A percentile compares a stretch with the other conserved stretches of the same genome.
Evolutionary conservation across 1,140 invertebrate genomes (phyloP).

Genomic region (Cataglyphis hispanica): DNA sequence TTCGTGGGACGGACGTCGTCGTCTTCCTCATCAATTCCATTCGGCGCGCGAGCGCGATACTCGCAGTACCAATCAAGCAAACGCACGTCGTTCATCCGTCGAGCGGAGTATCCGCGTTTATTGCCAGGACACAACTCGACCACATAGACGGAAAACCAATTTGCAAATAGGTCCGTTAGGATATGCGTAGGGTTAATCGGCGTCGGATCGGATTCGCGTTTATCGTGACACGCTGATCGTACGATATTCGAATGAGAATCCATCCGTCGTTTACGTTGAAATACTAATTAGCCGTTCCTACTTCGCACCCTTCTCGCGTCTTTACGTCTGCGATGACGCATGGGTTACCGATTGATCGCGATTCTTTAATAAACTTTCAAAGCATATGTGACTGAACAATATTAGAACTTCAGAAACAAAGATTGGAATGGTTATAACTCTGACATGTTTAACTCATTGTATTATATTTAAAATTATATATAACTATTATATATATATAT

Average conservation of each 20-base stretch:
- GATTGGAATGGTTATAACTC: neutral
- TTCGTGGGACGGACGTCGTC: slow-evolving; percentile 38
- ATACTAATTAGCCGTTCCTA: slow-evolving; percentile 70
- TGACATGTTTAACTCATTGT: neutral
- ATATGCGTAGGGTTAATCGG: slow-evolving; percentile 58
- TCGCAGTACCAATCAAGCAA: slow-evolving; percentile 73
- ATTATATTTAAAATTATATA: neutral
- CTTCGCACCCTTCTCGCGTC: neutral
- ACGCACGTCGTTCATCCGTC: slow-evolving; percentile 68
- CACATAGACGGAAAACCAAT: slow-evolving; percentile 75
- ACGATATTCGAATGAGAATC: slow-evolving; percentile 60
- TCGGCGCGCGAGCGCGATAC: slow-evolving; percentile 30
- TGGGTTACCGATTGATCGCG: slow-evolving; percentile 56
- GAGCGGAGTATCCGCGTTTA: slow-evolving; percentile 68
- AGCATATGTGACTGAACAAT: neutral
- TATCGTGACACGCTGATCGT: slow-evolving; percentile 47
- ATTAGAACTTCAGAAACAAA: neutral
- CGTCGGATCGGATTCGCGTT: slow-evolving; percentile 72
- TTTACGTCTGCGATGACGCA: slow-evolving; percentile 53
- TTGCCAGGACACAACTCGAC: slow-evolving; percentile 57
- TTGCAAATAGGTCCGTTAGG: slow-evolving; percentile 75
- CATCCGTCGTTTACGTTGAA: slow-evolving; percentile 62
- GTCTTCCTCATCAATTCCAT: slow-evolving; percentile 71
- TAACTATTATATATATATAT: neutral
- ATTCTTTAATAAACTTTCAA: neutral